phyloP scores from a whole-genome alignment of 2,113 vertebrate genomes.

The Eupsittula cactorum region DNA sequence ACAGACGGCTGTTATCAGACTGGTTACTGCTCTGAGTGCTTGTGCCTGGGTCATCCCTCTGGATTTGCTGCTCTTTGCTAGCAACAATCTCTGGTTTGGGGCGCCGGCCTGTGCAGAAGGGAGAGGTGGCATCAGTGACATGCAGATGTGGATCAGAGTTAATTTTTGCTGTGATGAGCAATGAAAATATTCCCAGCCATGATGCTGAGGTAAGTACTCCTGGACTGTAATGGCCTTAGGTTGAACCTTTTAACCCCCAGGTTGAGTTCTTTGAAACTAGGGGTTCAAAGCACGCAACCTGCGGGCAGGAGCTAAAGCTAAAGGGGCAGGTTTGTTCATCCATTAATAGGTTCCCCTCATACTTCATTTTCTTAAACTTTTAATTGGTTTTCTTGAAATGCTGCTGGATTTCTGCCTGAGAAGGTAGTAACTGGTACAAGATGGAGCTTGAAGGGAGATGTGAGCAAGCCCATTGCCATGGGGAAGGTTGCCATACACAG shows the following conservation, averaged over 20 bases:
- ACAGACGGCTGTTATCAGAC: conserved; percentile 76
- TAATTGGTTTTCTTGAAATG: neutral
- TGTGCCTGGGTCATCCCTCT: conserved; percentile 78
- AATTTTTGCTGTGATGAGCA: neutral
- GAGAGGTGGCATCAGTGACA: conserved; percentile 5
- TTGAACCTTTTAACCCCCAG: neutral
- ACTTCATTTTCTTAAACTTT: conserved; percentile 3
- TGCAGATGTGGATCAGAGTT: accelerated
- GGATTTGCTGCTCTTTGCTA: conserved; percentile 81
- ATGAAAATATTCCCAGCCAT: neutral
- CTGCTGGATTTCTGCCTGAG: neutral
- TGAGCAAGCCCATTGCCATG: neutral
- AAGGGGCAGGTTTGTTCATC: neutral
- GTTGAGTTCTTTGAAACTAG: too few relatives aligned
- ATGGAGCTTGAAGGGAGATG: neutral
- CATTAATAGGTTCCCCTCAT: neutral
- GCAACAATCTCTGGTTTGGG: conserved; percentile 81
- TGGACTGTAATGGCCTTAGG: neutral
- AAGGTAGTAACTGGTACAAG: neutral
- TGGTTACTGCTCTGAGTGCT: conserved; percentile 78
- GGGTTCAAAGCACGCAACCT: neutral
- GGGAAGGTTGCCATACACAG: neutral
- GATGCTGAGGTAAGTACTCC: accelerated
- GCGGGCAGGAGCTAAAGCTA: neutral
- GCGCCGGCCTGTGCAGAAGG: conserved; percentile 72